A percentile compares a stretch with the other conserved stretches of the same genome.
phyloP scores from a whole-genome alignment of 1,140 invertebrate genomes.

The Leptopilina boulardi region DNA sequence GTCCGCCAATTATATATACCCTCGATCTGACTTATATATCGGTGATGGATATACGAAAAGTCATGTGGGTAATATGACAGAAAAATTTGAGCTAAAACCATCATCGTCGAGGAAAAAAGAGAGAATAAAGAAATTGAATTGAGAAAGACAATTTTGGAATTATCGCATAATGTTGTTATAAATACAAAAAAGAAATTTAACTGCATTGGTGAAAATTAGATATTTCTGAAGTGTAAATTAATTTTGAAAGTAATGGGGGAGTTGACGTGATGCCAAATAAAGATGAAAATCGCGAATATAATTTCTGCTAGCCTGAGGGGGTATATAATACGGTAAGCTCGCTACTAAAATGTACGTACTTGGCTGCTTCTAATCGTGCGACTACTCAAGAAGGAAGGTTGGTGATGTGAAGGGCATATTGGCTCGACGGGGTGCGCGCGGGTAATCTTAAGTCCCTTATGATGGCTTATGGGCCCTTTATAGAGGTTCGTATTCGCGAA shows the following conservation, averaged over 20 bases:
- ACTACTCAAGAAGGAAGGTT: constrained; percentile 72
- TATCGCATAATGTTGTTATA: no score
- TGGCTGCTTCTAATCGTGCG: constrained; percentile 56
- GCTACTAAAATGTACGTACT: constrained; percentile 37
- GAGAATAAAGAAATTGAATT: no score
- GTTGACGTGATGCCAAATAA: constrained; percentile 17
- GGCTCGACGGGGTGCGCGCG: constrained; percentile 68
- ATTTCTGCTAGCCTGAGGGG: constrained; percentile 27
- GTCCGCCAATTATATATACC: constrained; percentile 68
- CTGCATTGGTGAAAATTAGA: no score
- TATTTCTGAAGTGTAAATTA: not conserved
- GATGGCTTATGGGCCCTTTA: constrained; percentile 49
- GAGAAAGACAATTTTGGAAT: no score
- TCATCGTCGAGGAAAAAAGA: no score
- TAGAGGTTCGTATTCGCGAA: constrained; percentile 37
- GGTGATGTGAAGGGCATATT: constrained; percentile 72
- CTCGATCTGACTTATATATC: constrained; percentile 48
- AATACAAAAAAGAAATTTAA: no score
- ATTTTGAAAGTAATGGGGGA: not conserved
- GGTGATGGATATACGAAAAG: constrained; percentile 19
- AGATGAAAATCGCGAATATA: constrained; percentile 5
- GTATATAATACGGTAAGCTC: constrained; percentile 3
- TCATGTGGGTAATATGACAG: no score
- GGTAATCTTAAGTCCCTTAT: constrained; percentile 56
- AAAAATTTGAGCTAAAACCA: no score